phyloP scores from a whole-genome alignment of 1,140 invertebrate species.

The Drosophila nigromelanica region DNA sequence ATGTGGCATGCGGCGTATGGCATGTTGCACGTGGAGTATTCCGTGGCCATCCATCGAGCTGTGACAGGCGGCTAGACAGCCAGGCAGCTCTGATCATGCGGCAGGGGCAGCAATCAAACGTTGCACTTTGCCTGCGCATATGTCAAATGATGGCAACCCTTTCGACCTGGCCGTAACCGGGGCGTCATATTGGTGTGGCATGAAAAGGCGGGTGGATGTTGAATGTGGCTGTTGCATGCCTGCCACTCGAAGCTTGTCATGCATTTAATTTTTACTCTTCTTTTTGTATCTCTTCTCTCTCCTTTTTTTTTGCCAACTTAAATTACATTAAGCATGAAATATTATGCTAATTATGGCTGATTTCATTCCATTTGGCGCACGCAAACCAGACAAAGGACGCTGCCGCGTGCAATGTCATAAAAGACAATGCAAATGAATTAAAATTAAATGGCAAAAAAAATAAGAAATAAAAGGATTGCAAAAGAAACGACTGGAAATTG shows the following conservation, averaged over 20 bases:
- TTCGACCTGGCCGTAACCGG: slow-evolving; percentile 14
- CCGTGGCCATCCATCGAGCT: slow-evolving; percentile 23
- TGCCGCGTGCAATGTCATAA: slow-evolving; percentile 33
- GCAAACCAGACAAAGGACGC: slow-evolving; percentile 42
- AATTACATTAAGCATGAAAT: slow-evolving; percentile 83
- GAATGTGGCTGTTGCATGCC: slow-evolving; percentile 55
- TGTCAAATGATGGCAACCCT: slow-evolving; percentile 50
- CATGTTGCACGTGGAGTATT: slow-evolving; percentile 37
- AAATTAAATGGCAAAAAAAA: slow-evolving; percentile 75
- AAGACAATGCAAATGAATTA: slow-evolving; percentile 81
- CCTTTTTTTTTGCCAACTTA: slow-evolving; percentile 67
- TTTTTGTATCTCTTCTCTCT: background rate
- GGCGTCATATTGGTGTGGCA: slow-evolving; percentile 13
- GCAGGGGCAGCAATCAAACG: slow-evolving; percentile 58
- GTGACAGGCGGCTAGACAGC: slow-evolving; percentile 28
- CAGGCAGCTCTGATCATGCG: background rate
- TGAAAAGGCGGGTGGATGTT: slow-evolving; percentile 5
- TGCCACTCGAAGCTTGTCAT: slow-evolving; percentile 61
- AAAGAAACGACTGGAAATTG: slow-evolving; percentile 56
- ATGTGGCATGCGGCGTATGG: slow-evolving; percentile 24
- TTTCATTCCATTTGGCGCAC: slow-evolving; percentile 69
- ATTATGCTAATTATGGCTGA: slow-evolving; percentile 83
- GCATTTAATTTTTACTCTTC: slow-evolving; percentile 16
- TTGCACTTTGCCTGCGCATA: slow-evolving; percentile 71
- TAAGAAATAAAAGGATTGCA: slow-evolving; percentile 6